phyloP scores from a whole-genome alignment of 2,113 vertebrate species.

The Alligator mississippiensis region DNA sequence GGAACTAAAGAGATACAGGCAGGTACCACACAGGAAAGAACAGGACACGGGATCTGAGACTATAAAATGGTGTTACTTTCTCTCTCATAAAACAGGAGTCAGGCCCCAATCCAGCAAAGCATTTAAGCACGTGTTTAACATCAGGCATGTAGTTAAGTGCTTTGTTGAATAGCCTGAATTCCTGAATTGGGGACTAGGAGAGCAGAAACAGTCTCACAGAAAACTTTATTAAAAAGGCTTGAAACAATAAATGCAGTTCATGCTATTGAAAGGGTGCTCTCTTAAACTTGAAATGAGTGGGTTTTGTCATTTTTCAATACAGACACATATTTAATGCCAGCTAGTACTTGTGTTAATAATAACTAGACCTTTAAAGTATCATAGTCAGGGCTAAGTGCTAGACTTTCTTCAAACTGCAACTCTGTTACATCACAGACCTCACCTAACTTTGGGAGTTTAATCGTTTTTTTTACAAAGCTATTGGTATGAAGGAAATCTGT shows the following conservation, averaged over 20 bases:
- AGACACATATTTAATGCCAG: neutral
- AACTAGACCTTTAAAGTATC: neutral
- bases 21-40: neutral
- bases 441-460: slow-evolving; percentile 57
- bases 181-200: neutral
- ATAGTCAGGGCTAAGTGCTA: neutral
- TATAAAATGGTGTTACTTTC: neutral
- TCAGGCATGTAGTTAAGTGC: fast-evolving
- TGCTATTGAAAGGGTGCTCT: neutral
- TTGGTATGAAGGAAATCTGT: slow-evolving; percentile 58
- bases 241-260: neutral
- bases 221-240: neutral
- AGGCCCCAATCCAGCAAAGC: neutral
- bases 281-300: fast-evolving
- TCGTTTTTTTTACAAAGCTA: slow-evolving; percentile 55
- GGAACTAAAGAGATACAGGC: neutral
- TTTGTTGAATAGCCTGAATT: fast-evolving
- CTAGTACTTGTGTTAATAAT: neutral
- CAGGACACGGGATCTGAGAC: neutral
- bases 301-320: neutral
- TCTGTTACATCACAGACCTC: slow-evolving; percentile 9
- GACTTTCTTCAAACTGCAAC: neutral
- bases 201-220: neutral
- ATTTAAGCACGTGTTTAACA: fast-evolving
- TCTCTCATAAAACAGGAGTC: neutral